These are phyloP conservation scores for Oryzias celebensis DNA, from an alignment of 2,113 vertebrate genomes.

Conservation along the genomic window DNA sequence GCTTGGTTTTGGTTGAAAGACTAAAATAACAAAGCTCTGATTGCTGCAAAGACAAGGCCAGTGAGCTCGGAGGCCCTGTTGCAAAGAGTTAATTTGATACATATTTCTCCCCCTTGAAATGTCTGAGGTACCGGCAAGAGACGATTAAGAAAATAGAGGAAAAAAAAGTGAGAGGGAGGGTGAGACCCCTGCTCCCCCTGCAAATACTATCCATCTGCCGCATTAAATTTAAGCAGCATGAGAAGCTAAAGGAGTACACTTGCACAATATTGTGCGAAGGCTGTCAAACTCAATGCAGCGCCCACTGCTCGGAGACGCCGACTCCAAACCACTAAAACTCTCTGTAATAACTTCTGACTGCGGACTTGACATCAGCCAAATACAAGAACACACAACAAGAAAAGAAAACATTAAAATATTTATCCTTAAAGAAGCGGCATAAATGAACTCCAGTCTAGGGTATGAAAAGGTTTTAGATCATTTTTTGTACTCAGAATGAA, in stretches of 20 bases:
- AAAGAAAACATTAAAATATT: conserved; percentile 59
- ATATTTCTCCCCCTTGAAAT: conserved; percentile 74
- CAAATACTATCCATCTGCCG: conserved; percentile 73
- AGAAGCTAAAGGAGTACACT: conserved; percentile 69
- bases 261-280: conserved; percentile 73
- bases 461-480: too few relatives aligned
- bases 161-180: conserved; percentile 56
- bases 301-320: conserved; percentile 56
- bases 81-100: conserved; percentile 76
- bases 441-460: conserved; percentile 2
- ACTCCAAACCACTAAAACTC: conserved; percentile 54
- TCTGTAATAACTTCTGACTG: conserved; percentile 61
- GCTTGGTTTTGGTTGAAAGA: conserved; percentile 77
- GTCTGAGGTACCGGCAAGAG: conserved; percentile 71
- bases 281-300: conserved; percentile 72
- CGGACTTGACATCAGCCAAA: conserved; percentile 37
- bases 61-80: conserved; percentile 57
- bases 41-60: conserved; percentile 74
- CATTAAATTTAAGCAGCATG: conserved; percentile 71
- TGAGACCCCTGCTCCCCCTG: conserved; percentile 64
- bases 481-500: background rate
- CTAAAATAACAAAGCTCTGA: conserved; percentile 77
- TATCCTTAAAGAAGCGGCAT: conserved; percentile 8
- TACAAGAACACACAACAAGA: conserved; percentile 43
- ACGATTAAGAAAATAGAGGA: conserved; percentile 38